Evolutionary conservation across 2,113 vertebrate species (phyloP), one percentile per base, ranked within the genome.

Genomic region (Heloderma charlesbogerti): DNA sequence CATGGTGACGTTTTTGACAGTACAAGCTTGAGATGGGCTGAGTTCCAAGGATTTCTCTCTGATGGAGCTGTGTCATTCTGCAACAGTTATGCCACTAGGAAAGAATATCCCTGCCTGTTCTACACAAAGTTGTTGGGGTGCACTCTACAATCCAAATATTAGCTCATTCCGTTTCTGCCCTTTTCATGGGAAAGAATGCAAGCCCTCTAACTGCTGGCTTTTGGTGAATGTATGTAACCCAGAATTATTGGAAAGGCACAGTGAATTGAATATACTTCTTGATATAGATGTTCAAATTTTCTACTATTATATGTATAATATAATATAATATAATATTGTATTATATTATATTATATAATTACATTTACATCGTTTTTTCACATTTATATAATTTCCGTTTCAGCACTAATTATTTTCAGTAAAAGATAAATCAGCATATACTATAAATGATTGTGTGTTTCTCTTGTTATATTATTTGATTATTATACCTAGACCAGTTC

Each of bases 221-320:
- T 94, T 97, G 57, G 48, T 94, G 72, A 98, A 98, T 94, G 95
- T 92, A 83, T 96, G 97, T 92, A 97, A 97, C 90, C 97, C 97
- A 94, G 97, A 98, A 93, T 97, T 97, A 94, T 37, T 98, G 90
- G 96, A 97, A 91, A 97, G 97, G 97, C 96, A 95, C 81, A 95
- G 96, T 29, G 97, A 74, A 20, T 97, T 96, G 0, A n/a, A n/a
- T n/a, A n/a, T n/a, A n/a, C n/a, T n/a, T n/a, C n/a, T n/a, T n/a
- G n/a, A n/a, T n/a, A n/a, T n/a, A n/a, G n/a, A n/a, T n/a, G n/a
- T n/a, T n/a, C n/a, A n/a, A n/a, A n/a, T n/a, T n/a, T n/a, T n/a
- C n/a, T n/a, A n/a, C n/a, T n/a, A n/a, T n/a, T n/a, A n/a, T n/a
- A n/a, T n/a, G n/a, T n/a, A n/a, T n/a, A n/a, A n/a, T n/a, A n/a